These are phyloP conservation scores for Linyphia triangularis DNA, from an alignment of 2,888 invertebrate genomes.

Conservation along the genomic window DNA sequence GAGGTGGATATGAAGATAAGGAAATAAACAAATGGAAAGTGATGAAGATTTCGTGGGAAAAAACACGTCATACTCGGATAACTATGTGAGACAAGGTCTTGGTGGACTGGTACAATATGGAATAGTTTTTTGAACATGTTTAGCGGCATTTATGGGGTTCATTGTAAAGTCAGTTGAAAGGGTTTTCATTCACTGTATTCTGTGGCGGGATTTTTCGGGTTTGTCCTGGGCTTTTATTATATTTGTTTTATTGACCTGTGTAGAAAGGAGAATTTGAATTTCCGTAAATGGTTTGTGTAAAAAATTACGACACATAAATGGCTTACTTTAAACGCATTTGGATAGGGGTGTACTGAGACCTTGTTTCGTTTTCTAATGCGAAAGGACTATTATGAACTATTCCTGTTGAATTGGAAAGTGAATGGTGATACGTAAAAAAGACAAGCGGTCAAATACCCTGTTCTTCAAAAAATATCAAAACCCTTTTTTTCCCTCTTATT, in stretches of 20 bases:
- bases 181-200: background rate
- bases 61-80: conserved; percentile 44
- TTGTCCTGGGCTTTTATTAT: background rate
- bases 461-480: too few species aligned
- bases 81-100: conserved; percentile 62
- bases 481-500: too few species aligned
- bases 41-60: conserved; percentile 23
- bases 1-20: background rate
- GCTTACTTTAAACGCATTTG: too few species aligned
- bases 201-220: background rate
- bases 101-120: conserved; percentile 22
- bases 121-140: conserved; percentile 47
- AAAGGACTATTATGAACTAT: too few species aligned
- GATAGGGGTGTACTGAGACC: too few species aligned
- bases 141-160: conserved; percentile 31
- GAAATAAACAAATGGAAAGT: conserved; percentile 25
- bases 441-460: too few species aligned
- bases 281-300: background rate
- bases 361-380: too few species aligned
- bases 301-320: too few species aligned
- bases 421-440: too few species aligned
- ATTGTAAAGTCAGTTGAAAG: conserved; percentile 22
- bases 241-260: background rate
- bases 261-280: background rate
- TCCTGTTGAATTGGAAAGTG: too few species aligned